phyloP scores from a whole-genome alignment of 1,140 invertebrate genomes.

The Neotoxoptera formosana region DNA sequence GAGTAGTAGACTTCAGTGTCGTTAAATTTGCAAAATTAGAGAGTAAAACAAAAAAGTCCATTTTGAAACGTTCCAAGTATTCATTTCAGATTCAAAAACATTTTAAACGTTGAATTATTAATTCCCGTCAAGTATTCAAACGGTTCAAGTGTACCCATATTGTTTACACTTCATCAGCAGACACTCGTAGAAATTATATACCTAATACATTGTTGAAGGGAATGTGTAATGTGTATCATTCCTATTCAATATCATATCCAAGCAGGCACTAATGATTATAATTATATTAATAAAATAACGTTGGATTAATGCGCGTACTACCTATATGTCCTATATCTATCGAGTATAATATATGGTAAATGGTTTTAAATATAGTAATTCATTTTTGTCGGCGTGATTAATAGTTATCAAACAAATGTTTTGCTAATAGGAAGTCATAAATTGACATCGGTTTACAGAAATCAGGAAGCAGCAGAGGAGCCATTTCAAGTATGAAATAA shows the following conservation, averaged over 20 bases:
- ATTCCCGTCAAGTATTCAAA: neutral
- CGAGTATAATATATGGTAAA: neutral
- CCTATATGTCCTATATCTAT: neutral
- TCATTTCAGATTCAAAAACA: neutral
- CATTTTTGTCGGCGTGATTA: neutral
- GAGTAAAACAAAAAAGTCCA: neutral
- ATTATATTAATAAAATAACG: neutral
- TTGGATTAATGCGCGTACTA: neutral
- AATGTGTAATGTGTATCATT: neutral
- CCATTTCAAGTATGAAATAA: neutral
- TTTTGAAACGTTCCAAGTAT: neutral
- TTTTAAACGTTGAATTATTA: neutral
- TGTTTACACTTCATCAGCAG: neutral
- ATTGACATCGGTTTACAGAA: neutral
- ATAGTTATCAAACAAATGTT: neutral
- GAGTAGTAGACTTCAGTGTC: neutral
- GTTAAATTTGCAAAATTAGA: neutral
- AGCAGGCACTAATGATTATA: neutral
- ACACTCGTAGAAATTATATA: neutral
- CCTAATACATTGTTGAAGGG: neutral
- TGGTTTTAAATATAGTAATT: neutral
- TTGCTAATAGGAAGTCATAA: neutral
- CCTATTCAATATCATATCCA: neutral
- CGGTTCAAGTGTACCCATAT: neutral
- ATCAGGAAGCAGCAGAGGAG: neutral